These are phyloP conservation scores for Hyles vespertilio DNA, from an alignment of 1,140 invertebrate genomes.

Conservation along the genomic window DNA sequence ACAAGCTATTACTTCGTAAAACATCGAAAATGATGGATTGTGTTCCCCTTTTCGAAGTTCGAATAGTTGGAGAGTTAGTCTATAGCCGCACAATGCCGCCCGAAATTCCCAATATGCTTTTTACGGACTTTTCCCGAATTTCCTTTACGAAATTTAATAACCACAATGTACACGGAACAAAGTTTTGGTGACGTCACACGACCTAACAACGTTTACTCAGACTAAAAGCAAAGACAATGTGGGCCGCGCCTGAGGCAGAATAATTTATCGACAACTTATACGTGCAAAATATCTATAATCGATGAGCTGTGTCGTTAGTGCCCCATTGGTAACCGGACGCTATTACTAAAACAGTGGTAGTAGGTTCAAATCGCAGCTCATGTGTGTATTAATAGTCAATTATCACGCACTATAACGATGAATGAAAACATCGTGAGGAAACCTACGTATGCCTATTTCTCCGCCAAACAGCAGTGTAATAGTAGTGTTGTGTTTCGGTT, in stretches of 20 bases:
- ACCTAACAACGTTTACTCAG: conserved; percentile 22
- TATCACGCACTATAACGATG: too few species aligned
- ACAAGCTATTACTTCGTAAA: conserved; percentile 16
- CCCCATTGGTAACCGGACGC: too few species aligned
- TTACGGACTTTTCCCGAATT: conserved; percentile 13
- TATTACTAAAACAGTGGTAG: too few species aligned
- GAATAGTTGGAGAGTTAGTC: conserved; percentile 8
- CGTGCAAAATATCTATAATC: conserved; percentile 13
- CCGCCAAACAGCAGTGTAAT: too few species aligned
- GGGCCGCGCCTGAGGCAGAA: conserved; percentile 4
- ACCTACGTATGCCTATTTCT: too few species aligned
- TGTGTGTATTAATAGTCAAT: too few species aligned
- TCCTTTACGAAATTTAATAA: conserved; percentile 12
- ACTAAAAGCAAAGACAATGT: conserved; percentile 19
- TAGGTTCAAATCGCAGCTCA: too few species aligned
- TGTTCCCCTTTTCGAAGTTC: conserved; percentile 14
- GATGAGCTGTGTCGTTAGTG: not conserved
- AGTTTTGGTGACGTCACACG: conserved; percentile 20
- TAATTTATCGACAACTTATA: conserved; percentile 18
- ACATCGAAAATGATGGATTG: conserved; percentile 18
- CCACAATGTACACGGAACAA: conserved; percentile 4
- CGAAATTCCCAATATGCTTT: conserved; percentile 14
- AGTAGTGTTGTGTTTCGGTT: too few species aligned
- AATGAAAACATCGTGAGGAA: too few species aligned
- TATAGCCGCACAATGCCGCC: conserved; percentile 1